These are phyloP conservation scores for Scrobipalpa atriplicella DNA, from an alignment of 2,888 invertebrate genomes.

Conservation along the genomic window DNA sequence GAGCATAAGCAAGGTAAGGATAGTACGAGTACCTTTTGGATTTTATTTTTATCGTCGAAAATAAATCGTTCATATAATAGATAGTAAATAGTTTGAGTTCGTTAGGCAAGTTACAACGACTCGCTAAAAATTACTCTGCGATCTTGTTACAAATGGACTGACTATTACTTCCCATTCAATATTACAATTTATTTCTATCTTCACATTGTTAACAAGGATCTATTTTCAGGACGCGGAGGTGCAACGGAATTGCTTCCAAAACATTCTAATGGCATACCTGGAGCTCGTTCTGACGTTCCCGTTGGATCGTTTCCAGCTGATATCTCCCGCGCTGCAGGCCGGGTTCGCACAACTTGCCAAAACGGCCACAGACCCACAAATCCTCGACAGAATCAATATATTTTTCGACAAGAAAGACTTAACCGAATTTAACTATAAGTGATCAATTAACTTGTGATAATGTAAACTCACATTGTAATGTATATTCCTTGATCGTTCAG, in stretches of 20 bases:
- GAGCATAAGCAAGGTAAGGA: conserved; percentile 90
- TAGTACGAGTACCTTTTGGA: no score
- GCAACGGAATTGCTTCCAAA: conserved; percentile 91
- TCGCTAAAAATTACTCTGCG: background rate
- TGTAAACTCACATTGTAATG: conserved; percentile 45
- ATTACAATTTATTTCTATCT: background rate
- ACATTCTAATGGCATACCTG: conserved; percentile 92
- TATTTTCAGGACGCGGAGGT: conserved; percentile 90
- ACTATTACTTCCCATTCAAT: background rate
- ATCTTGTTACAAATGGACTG: conserved; percentile 22
- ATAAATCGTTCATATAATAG: background rate
- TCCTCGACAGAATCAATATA: conserved; percentile 78
- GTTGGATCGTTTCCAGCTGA: conserved; percentile 81
- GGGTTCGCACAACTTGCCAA: conserved; percentile 74
- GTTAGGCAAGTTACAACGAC: background rate
- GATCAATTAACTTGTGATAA: conserved; percentile 67
- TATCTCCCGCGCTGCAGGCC: conserved; percentile 69
- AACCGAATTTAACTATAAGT: conserved; percentile 71
- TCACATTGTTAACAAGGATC: conserved; percentile 10
- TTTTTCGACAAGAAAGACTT: conserved; percentile 80
- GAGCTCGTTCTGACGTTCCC: conserved; percentile 88
- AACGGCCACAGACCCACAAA: conserved; percentile 73
- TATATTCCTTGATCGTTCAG: conserved; percentile 54
- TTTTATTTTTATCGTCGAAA: no score
- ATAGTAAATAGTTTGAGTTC: background rate